Conservation (phyloP, 1,140 invertebrate genomes). For the Drosophila simulans region DNA sequence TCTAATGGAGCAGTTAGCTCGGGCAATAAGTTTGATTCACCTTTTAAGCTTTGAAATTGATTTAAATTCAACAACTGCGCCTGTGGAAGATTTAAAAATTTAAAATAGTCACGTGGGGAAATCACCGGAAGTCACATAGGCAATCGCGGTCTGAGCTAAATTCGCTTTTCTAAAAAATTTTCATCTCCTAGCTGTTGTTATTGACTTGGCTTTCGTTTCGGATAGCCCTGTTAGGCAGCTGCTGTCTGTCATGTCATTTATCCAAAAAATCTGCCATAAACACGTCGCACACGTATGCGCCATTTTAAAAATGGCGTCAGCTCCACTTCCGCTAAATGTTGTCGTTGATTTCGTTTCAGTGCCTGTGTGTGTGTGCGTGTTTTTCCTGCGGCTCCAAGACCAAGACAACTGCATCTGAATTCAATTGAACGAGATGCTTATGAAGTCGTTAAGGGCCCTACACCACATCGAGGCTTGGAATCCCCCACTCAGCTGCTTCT, state of each 20-base stretch:
- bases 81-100: neutral
- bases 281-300: constrained; percentile 76
- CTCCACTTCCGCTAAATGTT: constrained; percentile 57
- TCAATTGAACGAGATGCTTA: constrained; percentile 69
- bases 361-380: neutral
- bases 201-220: constrained; percentile 46
- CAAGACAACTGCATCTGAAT: constrained; percentile 64
- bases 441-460: constrained; percentile 66
- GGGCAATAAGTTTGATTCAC: neutral
- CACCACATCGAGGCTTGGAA: neutral
- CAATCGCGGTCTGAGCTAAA: constrained; percentile 2
- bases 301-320: constrained; percentile 75
- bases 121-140: constrained; percentile 22
- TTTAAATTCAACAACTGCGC: neutral
- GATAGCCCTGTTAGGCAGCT: constrained; percentile 33
- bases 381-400: constrained; percentile 6
- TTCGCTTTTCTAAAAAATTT: constrained; percentile 4
- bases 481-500: constrained; percentile 3
- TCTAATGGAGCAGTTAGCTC: neutral
- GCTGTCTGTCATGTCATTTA: constrained; percentile 57
- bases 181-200: constrained; percentile 40
- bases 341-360: constrained; percentile 20
- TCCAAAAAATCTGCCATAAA: constrained; percentile 60
- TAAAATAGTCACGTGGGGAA: constrained; percentile 1
- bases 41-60: neutral